phyloP scores from a whole-genome alignment of 2,888 invertebrate species.

The Chrysodeixis includens region DNA sequence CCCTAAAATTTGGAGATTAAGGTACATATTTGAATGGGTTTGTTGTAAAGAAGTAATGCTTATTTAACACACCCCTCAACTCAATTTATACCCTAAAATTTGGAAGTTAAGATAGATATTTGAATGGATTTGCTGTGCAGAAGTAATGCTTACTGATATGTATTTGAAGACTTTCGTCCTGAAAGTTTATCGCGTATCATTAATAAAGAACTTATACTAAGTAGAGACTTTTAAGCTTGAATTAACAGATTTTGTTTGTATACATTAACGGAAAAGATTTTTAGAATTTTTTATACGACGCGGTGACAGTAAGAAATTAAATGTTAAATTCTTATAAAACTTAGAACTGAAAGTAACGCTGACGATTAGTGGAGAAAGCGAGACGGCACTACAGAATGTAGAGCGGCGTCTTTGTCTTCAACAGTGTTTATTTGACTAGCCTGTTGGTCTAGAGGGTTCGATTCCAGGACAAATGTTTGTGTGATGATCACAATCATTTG shows the following conservation, averaged over 20 bases:
- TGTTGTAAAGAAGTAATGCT: not conserved
- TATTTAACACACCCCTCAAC: slow-evolving; percentile 17
- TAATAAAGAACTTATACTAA: not conserved
- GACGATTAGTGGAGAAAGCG: too few relatives aligned
- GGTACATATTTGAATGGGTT: not conserved
- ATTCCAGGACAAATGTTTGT: too few relatives aligned
- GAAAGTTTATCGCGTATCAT: not conserved
- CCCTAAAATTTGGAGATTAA: not conserved
- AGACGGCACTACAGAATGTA: too few relatives aligned
- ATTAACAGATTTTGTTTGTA: not conserved
- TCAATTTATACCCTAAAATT: slow-evolving; percentile 9
- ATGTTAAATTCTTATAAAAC: too few relatives aligned
- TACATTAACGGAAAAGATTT: too few relatives aligned
- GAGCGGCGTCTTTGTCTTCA: too few relatives aligned
- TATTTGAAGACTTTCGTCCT: not conserved
- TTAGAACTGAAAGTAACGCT: too few relatives aligned
- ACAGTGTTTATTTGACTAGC: too few relatives aligned
- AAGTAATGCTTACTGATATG: not conserved
- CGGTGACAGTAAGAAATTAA: too few relatives aligned
- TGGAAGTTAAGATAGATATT: not conserved
- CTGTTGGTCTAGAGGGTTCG: too few relatives aligned
- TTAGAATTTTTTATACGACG: too few relatives aligned
- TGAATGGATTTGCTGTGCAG: not conserved
- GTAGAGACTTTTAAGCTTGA: not conserved
- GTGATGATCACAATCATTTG: too few relatives aligned